Evolutionary conservation across 2,797 vertebrate genomes (phyloP), one percentile per base, ranked within the genome.

Genomic region (Orestias chungarensis): DNA sequence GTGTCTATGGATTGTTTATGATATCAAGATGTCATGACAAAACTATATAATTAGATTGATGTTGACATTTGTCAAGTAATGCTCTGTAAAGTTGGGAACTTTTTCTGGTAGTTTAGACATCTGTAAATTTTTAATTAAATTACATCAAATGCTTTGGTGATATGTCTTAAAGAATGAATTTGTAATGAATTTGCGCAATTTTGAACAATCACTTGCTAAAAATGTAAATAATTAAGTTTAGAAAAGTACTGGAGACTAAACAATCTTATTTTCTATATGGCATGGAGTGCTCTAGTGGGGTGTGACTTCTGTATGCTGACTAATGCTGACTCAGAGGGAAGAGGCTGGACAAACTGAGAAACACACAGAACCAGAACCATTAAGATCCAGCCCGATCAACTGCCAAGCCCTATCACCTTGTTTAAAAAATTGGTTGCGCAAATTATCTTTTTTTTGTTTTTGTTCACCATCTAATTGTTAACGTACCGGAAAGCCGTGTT

Each of bases 321-420:
- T 61, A 40, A 61, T 61, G 57, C 33, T 61, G 57, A 61, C 5
- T 61, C 57, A 59, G 18, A 35, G 57, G 57, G 57, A 59, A 61
- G 35, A 61, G 57, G 38, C 57, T 61, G 57, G 57, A 61, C 57
- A 61, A 11, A 61, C 57, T 6, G 57, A 61, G 57, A 38, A 50
- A 40, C 57, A 61, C 57, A 40, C 20, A 38, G 57, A 38, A 61
- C 57, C 57, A 40, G 33, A 61, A 61, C 57, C 57, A 38, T 17
- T 8, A 61, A 12, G 35, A 3, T n/a, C 20, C 33, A 61, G 35
- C 57, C 33, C 33, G 14, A 61, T 23, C 33, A 61, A 14, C 20
- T 23, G 57, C 33, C 57, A 35, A 59, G 17, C 31, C 57, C 31
- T 10, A 59, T 59, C 17, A 35, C 33, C 57, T 59, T 59, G 18